Percentiles rank a stretch among this genome's conserved stretches.
phyloP scores from a whole-genome alignment of 2,797 vertebrate species.

The Mormyrops boulengeri region DNA sequence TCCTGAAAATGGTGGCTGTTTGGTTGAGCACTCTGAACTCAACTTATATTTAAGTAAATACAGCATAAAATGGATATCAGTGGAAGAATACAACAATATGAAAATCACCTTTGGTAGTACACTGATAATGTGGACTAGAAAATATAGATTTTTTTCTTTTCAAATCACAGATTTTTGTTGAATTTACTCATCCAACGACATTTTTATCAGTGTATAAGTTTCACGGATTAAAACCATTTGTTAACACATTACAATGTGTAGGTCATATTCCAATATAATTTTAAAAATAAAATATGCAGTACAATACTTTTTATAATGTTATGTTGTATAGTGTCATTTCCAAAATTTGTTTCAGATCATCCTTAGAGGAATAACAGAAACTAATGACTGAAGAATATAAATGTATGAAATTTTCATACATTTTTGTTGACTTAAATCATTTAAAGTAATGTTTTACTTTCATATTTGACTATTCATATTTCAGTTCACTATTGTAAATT shows the following conservation, averaged over 20 bases:
- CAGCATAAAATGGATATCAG: not conserved
- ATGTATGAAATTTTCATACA: not conserved
- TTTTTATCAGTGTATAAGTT: not conserved
- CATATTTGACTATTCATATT: not conserved
- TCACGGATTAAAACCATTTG: not conserved
- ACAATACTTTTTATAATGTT: not conserved
- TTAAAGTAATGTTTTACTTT: not conserved
- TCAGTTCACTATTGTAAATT: not conserved
- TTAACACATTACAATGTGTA: not conserved
- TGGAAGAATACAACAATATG: not conserved
- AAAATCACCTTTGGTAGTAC: not conserved
- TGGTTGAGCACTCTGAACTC: not conserved
- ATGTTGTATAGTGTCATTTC: not conserved
- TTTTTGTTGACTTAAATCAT: not conserved
- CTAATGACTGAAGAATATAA: not conserved
- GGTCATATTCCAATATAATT: not conserved
- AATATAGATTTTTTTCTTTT: not conserved
- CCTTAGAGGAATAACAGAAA: not conserved
- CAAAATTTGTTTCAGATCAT: not conserved
- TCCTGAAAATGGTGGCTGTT: not conserved
- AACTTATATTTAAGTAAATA: not conserved
- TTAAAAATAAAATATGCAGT: not conserved
- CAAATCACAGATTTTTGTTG: not conserved
- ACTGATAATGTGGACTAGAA: not conserved
- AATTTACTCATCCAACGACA: not conserved